Base-by-base conservation (phyloP, 2,797 vertebrate species). In the Dicrostonyx torquatus region DNA sequence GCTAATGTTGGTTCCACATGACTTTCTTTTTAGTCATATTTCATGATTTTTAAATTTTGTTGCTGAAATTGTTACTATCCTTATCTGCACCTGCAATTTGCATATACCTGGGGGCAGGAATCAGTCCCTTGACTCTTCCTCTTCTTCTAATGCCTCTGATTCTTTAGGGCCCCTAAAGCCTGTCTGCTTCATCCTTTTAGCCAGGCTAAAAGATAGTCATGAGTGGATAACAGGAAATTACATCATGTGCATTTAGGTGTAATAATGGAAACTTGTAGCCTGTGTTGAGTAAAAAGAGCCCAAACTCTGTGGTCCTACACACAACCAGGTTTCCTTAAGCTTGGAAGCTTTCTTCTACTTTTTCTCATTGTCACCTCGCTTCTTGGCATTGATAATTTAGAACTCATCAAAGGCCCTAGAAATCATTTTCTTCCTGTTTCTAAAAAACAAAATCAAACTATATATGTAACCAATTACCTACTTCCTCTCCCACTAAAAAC, bases 401-500 rank as follows among this genome's bases (percentile, higher is more conserved):
- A 83, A 95, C 6, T 89, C 2, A 94, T 14, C 48, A 78, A 24
- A 55, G 10, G 53, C 7, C n/a, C 26, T 82, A 0, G 40, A 84
- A 89, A 84, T 91, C 2, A 75, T 72, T 43, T 55, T 80, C 76
- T 85, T 79, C 85, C 45, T 40, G 43, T 31, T 11, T 6, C 53
- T 94, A 18, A 45, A 37, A 84, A 68, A 22, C 43, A 48, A 43
- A 45, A 40, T 13, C 53, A 79, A 58, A 43, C 22, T 29, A 29
- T 43, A 9, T 83, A 45, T 45, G 26, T 62, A 62, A 62, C 37
- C 37, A 62, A 7, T 82, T 82, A 60, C 24, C 8, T 40, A 29
- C 2, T 0, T 31, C 0, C 50, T n/a, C 29, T 17, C 29, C 20
- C 55, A 20, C 55, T 58, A 22, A 58, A 15, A 58, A n/a, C 34